phyloP scores from a whole-genome alignment of 2,888 invertebrate genomes.

The Ophion ellenae region DNA sequence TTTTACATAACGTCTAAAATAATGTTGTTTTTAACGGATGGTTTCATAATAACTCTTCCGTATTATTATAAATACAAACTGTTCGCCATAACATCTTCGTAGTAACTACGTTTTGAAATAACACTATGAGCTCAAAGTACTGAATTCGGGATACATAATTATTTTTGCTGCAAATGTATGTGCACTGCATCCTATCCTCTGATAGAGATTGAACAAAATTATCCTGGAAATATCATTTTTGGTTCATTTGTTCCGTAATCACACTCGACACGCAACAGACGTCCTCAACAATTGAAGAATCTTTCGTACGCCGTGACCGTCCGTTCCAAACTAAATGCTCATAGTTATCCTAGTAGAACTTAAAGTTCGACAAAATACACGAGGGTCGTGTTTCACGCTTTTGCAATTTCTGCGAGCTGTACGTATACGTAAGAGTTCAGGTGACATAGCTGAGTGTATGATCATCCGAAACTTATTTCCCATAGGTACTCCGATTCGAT shows the following conservation, averaged over 20 bases:
- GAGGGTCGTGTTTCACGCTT: slow-evolving; percentile 10
- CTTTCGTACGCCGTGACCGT: not conserved
- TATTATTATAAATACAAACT: no score
- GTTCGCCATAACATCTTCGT: no score
- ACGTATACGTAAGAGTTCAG: not conserved
- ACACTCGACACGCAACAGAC: not conserved
- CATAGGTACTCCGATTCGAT: slow-evolving; percentile 81
- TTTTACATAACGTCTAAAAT: no score
- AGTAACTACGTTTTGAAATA: no score
- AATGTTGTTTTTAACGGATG: no score
- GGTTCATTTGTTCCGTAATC: not conserved
- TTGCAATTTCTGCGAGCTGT: not conserved
- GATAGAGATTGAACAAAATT: no score
- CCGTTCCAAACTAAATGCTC: not conserved
- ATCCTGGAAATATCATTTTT: not conserved
- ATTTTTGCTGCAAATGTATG: no score
- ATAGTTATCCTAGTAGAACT: not conserved
- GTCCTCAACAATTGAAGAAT: not conserved
- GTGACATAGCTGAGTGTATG: slow-evolving; percentile 65
- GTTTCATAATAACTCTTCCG: no score
- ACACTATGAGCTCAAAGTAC: no score
- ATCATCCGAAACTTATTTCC: slow-evolving; percentile 82
- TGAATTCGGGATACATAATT: no score
- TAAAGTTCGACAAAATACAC: slow-evolving; percentile 5
- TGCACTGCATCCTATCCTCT: no score